Percentiles rank a stretch among this genome's conserved stretches.
Evolutionary conservation across 2,797 vertebrate species (phyloP).

Genomic region (Gymnopithys bicolor): DNA sequence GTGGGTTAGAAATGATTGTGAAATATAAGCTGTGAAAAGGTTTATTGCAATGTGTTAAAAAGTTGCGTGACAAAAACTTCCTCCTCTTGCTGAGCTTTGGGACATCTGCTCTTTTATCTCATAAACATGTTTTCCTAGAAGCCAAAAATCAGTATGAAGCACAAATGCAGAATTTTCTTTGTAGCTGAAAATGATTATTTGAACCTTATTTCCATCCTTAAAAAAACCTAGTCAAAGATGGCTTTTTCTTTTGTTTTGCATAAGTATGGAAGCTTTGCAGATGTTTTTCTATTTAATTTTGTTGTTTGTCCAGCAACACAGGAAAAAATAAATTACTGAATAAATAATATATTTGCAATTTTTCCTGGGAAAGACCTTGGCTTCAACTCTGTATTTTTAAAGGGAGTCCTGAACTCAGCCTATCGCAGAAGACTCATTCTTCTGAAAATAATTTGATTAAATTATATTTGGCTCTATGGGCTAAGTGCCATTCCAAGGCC

Average conservation of each 20-base stretch:
- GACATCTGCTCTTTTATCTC: neutral
- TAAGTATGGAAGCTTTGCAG: neutral
- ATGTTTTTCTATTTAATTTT: neutral
- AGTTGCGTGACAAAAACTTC: neutral
- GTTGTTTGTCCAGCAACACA: neutral
- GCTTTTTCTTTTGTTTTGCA: neutral
- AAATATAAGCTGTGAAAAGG: neutral
- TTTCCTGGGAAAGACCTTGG: neutral
- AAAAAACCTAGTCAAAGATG: neutral
- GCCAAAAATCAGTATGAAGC: neutral
- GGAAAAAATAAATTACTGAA: neutral
- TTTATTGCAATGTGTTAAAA: neutral
- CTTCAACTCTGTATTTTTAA: neutral
- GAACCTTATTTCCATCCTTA: neutral
- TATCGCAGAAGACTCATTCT: neutral
- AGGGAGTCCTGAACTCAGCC: neutral
- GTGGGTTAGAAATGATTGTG: neutral
- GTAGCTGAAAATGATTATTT: neutral
- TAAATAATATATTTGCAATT: neutral
- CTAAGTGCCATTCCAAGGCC: neutral
- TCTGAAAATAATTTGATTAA: constrained; percentile 16
- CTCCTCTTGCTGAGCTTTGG: neutral
- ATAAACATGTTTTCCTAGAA: neutral
- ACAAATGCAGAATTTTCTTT: neutral
- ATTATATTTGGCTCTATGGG: neutral